Percentiles rank a stretch among this genome's conserved stretches.
Evolutionary conservation across 1,140 invertebrate genomes (phyloP).

Genomic region (Bathynomus jamesi): DNA sequence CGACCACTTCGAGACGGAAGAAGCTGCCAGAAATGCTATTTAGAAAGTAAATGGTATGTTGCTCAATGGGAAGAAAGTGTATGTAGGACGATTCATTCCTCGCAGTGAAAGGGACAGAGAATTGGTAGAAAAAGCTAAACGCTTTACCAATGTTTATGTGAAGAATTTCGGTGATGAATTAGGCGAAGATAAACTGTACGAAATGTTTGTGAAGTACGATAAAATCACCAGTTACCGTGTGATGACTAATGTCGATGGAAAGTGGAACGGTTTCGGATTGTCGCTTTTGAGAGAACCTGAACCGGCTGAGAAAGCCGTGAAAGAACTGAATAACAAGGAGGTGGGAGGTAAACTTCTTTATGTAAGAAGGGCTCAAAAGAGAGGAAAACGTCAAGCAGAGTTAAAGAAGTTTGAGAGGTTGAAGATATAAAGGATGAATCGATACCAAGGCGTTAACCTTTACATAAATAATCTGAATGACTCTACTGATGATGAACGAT

Average conservation of each 20-base stretch:
- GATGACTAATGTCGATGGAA: constrained; percentile 48
- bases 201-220: constrained; percentile 92
- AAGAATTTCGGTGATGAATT: constrained; percentile 97
- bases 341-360: constrained; percentile 56
- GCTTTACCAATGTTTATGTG: constrained; percentile 98
- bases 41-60: constrained; percentile 96
- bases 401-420: constrained; percentile 90
- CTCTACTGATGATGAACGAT: constrained; percentile 87
- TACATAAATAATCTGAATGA: constrained; percentile 99
- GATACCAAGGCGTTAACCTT: constrained; percentile 83
- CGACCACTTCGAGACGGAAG: constrained; percentile 99
- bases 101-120: constrained; percentile 95
- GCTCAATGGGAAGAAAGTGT: constrained; percentile 84
- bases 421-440: constrained; percentile 87
- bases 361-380: constrained; percentile 96
- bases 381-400: constrained; percentile 93
- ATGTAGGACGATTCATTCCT: constrained; percentile 96
- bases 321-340: constrained; percentile 77
- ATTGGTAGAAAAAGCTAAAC: constrained; percentile 91
- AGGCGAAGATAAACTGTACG: constrained; percentile 81
- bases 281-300: constrained; percentile 96
- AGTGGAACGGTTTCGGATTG: constrained; percentile 88
- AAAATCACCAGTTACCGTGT: constrained; percentile 85
- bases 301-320: constrained; percentile 83
- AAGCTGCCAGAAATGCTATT: constrained; percentile 94